Evolutionary conservation across 2,797 vertebrate species (phyloP).

Genomic region (Carcharodon carcharias): DNA sequence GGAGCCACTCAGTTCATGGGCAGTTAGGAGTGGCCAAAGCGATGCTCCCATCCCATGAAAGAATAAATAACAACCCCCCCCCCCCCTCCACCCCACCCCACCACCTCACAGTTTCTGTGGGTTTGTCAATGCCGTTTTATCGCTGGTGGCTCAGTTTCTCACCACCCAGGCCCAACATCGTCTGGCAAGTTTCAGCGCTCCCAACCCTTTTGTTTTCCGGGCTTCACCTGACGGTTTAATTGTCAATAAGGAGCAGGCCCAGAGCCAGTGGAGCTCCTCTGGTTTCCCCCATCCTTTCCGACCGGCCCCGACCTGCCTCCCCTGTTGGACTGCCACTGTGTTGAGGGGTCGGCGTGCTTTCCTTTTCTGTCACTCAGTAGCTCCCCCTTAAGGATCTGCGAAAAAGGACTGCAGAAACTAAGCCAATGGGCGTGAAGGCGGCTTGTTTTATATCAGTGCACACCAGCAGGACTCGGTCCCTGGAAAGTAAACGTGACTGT

Average conservation of each 20-base stretch:
- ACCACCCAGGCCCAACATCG: neutral
- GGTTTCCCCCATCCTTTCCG: neutral
- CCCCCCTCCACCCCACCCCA: no score
- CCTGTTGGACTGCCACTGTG: neutral
- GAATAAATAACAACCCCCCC: no score
- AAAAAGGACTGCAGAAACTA: neutral
- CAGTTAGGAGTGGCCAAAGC: no score
- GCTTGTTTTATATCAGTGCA: slow-evolving; percentile 1
- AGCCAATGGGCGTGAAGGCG: neutral
- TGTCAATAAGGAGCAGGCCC: neutral
- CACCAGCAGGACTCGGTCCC: neutral
- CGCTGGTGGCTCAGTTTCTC: neutral
- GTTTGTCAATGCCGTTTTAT: neutral
- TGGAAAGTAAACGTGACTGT: slow-evolving; percentile 31
- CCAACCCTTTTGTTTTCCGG: no score
- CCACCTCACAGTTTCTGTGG: neutral
- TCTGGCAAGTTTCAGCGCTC: neutral
- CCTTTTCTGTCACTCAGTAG: neutral
- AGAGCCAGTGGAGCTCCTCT: neutral
- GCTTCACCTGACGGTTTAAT: neutral
- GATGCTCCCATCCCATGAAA: no score
- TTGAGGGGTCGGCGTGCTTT: no score
- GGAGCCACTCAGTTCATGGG: no score
- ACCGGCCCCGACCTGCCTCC: neutral
- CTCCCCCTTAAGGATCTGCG: neutral